Percentiles rank a stretch among this genome's conserved stretches.
These are phyloP conservation scores for Microtus californicus DNA, from an alignment of 2,797 vertebrate genomes.

Conservation along the genomic window DNA sequence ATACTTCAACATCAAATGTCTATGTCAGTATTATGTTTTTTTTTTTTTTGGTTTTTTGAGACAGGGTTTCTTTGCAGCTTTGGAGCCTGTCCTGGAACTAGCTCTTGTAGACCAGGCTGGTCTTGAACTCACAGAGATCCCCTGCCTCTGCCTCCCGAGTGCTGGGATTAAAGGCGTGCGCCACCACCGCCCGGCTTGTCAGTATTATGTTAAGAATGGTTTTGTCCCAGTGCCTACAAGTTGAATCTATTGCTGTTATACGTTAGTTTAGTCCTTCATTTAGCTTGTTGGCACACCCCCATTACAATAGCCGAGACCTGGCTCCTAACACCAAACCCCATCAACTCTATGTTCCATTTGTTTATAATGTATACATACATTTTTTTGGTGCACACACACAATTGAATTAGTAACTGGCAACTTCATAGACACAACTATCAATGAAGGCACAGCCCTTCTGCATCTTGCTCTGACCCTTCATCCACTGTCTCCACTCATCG, in stretches of 20 bases:
- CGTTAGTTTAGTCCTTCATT: not conserved
- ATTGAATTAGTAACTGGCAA: not conserved
- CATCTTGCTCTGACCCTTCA: not conserved
- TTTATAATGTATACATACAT: not conserved
- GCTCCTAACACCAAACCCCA: not conserved
- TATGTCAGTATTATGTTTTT: not conserved
- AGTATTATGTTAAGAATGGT: not conserved
- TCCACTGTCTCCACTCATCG: not conserved
- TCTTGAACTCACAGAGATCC: too few species aligned
- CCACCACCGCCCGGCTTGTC: too few species aligned
- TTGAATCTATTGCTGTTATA: not conserved
- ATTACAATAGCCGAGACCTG: not conserved
- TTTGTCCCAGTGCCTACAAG: not conserved
- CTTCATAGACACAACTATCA: not conserved
- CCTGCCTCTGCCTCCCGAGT: too few species aligned
- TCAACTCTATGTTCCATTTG: not conserved
- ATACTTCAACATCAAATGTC: not conserved
- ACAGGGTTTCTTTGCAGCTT: too few species aligned
- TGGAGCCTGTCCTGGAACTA: too few species aligned
- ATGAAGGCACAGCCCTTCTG: not conserved
- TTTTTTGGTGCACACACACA: accelerated
- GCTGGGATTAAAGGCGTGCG: too few species aligned
- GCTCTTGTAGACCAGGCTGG: too few species aligned
- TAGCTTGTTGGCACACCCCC: not conserved
- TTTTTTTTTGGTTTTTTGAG: too few species aligned